Evolutionary conservation across 2,797 vertebrate species (phyloP), one percentile per base, ranked within the genome.

Genomic region (Urocyon cinereoargenteus): DNA sequence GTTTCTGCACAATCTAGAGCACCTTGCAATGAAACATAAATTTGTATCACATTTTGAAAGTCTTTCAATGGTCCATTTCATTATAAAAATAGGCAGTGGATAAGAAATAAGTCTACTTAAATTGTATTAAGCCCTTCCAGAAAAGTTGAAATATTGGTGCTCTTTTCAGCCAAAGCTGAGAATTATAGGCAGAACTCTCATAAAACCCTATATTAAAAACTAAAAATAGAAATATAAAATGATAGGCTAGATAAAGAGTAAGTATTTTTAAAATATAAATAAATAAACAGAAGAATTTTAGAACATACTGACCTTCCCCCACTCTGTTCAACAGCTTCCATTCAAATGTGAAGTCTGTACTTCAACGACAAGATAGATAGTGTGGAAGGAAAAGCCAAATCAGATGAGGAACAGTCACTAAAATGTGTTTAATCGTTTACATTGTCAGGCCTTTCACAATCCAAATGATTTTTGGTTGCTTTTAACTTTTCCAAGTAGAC

Each of bases 181-280:
- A 92, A 88, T 77, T 72, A 28, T 94, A 94, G 26, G 72, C n/a
- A 95, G 82, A 81, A 68, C 1, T 96, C 66, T 78, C 93, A 55
- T 40, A 93, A 93, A 96, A 86, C 14, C 51, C 53, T 77, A 49
- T 68, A 93, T 96, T 97, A 96, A 97, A 97, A 94, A 87, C 72
- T 94, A 87, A 96, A 94, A 96, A 89, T 97, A 95, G 85, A 96
- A 95, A 93, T 86, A 84, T 64, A 91, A 96, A 94, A n/a, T 82
- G 18, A 87, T 87, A 79, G 85, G 5, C 55, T 86, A 95, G 66
- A 94, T 89, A 94, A 66, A 14, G 19, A 94, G 57, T 70, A 86
- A 55, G 15, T 36, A 61, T 94, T 96, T 98, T 95, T 45, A 86
- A 96, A 96, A 55, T 86, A 68, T 55, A 91, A 93, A 72, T 86